Conservation (phyloP, 2,797 vertebrate genomes). For the Dromococcyx pavoninus region DNA sequence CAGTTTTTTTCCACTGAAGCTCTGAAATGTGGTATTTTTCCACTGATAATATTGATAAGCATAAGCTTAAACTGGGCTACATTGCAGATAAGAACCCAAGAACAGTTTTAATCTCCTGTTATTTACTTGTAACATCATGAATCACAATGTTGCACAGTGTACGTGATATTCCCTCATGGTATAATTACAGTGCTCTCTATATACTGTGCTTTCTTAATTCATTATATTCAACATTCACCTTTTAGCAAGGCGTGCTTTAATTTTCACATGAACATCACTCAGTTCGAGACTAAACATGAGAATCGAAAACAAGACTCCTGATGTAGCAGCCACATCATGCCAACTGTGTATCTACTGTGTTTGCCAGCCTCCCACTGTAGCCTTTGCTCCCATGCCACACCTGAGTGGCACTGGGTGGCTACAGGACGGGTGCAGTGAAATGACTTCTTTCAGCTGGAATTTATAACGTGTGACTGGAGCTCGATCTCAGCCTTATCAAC, state of each 20-base stretch:
- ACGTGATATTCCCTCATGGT: conserved; percentile 12
- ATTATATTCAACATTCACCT: conserved; percentile 23
- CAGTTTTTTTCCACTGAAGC: conserved; percentile 5
- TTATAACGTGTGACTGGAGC: neutral
- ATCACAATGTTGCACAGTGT: neutral
- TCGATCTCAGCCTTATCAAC: neutral
- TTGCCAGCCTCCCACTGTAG: neutral
- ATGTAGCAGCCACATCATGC: accelerated
- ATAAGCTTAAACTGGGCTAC: conserved; percentile 17
- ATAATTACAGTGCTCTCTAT: neutral
- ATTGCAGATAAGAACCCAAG: neutral
- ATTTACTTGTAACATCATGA: conserved; percentile 30
- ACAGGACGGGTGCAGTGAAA: neutral
- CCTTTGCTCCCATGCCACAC: neutral
- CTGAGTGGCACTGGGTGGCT: neutral
- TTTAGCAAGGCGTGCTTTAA: neutral
- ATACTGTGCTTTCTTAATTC: conserved; percentile 11
- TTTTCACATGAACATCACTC: neutral
- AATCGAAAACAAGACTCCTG: neutral
- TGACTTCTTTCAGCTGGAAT: neutral
- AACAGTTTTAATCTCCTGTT: conserved; percentile 42
- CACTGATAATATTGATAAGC: conserved; percentile 27
- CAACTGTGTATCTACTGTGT: accelerated
- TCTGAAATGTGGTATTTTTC: conserved; percentile 22
- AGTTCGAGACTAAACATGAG: neutral